phyloP scores from a whole-genome alignment of 2,113 vertebrate species.

The Stigmatopora argus region DNA sequence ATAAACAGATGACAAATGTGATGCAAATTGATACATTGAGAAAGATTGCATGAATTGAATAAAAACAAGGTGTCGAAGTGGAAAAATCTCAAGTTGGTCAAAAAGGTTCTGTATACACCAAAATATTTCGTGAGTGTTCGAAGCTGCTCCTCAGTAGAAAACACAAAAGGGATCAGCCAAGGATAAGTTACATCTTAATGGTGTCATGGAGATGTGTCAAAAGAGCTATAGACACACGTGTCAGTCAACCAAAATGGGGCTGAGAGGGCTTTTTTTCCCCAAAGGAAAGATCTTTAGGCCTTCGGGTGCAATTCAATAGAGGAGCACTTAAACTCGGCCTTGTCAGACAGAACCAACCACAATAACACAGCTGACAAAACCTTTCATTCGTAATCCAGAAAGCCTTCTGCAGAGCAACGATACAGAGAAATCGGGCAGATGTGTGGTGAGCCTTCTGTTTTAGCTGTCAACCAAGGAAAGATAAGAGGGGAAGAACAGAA shows the following conservation, averaged over 20 bases:
- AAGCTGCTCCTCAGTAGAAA: not conserved
- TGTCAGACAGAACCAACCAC: slow-evolving; percentile 26
- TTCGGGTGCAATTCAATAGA: slow-evolving; percentile 11
- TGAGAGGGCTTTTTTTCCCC: slow-evolving; percentile 5
- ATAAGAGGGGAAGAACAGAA: slow-evolving; percentile 19
- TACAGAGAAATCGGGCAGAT: slow-evolving; percentile 18
- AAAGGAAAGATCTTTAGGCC: slow-evolving; percentile 23
- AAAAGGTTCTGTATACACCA: slow-evolving; percentile 33
- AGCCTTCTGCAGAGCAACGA: slow-evolving; percentile 22
- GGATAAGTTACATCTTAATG: slow-evolving; percentile 11
- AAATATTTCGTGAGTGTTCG: slow-evolving; percentile 27
- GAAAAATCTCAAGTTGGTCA: slow-evolving; percentile 11
- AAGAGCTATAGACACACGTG: slow-evolving; percentile 17
- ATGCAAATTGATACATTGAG: not conserved
- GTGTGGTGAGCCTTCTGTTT: slow-evolving; percentile 24
- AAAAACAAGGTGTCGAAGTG: slow-evolving; percentile 10
- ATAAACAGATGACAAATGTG: not conserved
- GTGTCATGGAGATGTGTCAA: slow-evolving; percentile 28
- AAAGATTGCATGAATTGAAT: not conserved
- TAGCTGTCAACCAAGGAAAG: slow-evolving; percentile 12
- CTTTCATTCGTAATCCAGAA: slow-evolving; percentile 45
- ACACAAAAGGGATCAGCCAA: not conserved
- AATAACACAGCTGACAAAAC: slow-evolving; percentile 29
- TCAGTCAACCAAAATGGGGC: slow-evolving; percentile 23
- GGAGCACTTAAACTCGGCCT: slow-evolving; percentile 39